These are phyloP conservation scores for Galleria mellonella DNA, from an alignment of 1,140 invertebrate species.

Conservation along the genomic window DNA sequence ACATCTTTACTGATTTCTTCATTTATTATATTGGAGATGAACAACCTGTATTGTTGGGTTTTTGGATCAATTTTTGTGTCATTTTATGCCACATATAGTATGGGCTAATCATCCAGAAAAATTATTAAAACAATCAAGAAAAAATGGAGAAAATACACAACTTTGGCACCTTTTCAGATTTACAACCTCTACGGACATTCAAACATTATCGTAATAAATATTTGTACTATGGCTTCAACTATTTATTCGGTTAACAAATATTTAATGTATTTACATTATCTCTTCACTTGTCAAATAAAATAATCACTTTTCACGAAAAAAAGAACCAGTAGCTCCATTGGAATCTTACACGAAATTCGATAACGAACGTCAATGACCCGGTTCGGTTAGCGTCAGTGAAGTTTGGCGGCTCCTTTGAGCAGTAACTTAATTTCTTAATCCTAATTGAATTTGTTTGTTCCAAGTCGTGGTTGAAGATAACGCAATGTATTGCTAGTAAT, in stretches of 20 bases:
- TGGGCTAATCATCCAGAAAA: too few relatives aligned
- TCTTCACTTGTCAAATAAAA: neutral
- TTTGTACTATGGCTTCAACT: too few relatives aligned
- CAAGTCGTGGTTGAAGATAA: conserved; percentile 35
- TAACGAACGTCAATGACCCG: conserved; percentile 39
- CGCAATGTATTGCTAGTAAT: conserved; percentile 29
- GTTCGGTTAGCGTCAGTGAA: conserved; percentile 33
- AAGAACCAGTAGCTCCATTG: conserved; percentile 15
- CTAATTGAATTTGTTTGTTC: conserved; percentile 71
- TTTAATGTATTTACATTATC: neutral
- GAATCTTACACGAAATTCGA: conserved; percentile 39
- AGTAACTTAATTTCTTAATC: conserved; percentile 62
- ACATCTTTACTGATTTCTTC: neutral
- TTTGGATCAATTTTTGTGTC: conserved; percentile 26
- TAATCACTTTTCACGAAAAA: conserved; percentile 6
- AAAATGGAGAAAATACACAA: too few relatives aligned
- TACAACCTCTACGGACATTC: too few relatives aligned
- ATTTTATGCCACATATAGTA: too few relatives aligned
- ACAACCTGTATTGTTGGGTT: conserved; percentile 4
- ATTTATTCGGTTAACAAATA: too few relatives aligned
- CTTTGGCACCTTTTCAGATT: too few relatives aligned
- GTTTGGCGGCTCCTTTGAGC: conserved; percentile 51
- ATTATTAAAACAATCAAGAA: too few relatives aligned
- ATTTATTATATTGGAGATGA: neutral
- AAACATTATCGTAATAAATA: too few relatives aligned